A percentile compares a stretch with the other conserved stretches of the same genome.
Conservation (phyloP, 2,113 vertebrate genomes). For the Alosa alosa region DNA sequence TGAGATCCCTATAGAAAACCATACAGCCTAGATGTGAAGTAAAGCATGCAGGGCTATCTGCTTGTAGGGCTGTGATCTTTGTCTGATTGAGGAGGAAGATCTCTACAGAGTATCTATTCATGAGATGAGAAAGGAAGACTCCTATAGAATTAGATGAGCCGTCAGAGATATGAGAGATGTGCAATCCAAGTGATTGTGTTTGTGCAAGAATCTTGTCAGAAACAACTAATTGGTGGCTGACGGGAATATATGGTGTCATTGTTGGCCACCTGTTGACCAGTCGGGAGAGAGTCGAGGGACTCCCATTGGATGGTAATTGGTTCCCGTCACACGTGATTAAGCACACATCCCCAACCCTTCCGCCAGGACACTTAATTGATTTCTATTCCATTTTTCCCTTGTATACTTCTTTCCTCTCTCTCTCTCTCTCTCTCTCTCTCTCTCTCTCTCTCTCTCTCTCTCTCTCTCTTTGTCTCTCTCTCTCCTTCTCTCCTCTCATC, state of each 20-base stretch:
- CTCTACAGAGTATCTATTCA: too few species aligned
- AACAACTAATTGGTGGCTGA: background rate
- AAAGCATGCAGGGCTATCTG: background rate
- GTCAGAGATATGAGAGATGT: background rate
- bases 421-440: background rate
- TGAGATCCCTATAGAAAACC: background rate
- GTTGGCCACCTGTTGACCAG: conserved; percentile 23
- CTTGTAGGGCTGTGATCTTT: background rate
- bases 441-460: background rate
- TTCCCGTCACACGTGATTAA: conserved; percentile 18
- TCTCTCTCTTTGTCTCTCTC: background rate
- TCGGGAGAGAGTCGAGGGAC: background rate
- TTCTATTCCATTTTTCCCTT: background rate
- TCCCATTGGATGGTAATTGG: conserved; percentile 23
- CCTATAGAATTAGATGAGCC: background rate
- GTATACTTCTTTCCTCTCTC: background rate
- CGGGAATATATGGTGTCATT: background rate
- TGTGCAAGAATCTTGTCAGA: background rate
- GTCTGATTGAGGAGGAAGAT: too few species aligned
- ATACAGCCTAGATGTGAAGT: background rate
- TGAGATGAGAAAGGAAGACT: background rate
- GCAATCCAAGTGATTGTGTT: background rate
- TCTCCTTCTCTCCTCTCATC: background rate
- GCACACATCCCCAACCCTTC: background rate
- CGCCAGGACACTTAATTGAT: conserved; percentile 23